A percentile compares a stretch with the other conserved stretches of the same genome.
Evolutionary conservation across 2,113 vertebrate species (phyloP).

Genomic region (Lophochroa leadbeateri): DNA sequence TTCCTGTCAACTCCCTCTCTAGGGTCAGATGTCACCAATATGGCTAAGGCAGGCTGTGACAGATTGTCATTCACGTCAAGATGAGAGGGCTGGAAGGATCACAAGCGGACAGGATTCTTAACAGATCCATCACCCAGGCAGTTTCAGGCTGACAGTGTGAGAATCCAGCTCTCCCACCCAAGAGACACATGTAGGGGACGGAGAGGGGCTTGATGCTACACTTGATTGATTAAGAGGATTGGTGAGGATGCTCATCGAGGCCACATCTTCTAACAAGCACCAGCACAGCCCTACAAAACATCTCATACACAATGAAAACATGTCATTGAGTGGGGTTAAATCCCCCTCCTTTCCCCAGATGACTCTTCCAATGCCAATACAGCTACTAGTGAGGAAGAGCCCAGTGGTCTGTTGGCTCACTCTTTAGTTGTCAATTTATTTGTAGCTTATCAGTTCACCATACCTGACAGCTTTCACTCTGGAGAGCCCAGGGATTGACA

Average conservation of each 20-base stretch:
- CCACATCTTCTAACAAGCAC: not conserved
- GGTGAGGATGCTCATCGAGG: not conserved
- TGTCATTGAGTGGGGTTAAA: not conserved
- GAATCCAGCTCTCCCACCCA: constrained; percentile 2
- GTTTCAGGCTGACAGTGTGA: not conserved
- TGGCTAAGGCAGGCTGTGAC: not conserved
- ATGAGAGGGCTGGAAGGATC: not conserved
- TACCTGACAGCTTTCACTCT: not conserved
- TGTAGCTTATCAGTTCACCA: not conserved
- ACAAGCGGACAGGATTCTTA: not conserved
- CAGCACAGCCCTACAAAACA: not conserved
- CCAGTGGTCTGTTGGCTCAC: not conserved
- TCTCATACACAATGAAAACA: not conserved
- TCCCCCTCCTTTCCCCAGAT: not conserved
- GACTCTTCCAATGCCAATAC: not conserved
- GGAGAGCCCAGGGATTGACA: not conserved
- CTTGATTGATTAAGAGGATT: not conserved
- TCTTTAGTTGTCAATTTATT: not conserved
- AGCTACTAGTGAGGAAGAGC: not conserved
- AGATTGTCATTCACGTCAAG: constrained; percentile 23
- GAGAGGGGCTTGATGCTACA: not conserved
- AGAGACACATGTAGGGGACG: not conserved
- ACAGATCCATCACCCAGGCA: constrained; percentile 12
- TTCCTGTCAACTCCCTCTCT: not conserved
- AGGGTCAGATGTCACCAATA: constrained; percentile 7